A percentile compares a stretch with the other conserved stretches of the same genome.
phyloP scores from a whole-genome alignment of 2,113 vertebrate genomes.

The Callospermophilus lateralis region DNA sequence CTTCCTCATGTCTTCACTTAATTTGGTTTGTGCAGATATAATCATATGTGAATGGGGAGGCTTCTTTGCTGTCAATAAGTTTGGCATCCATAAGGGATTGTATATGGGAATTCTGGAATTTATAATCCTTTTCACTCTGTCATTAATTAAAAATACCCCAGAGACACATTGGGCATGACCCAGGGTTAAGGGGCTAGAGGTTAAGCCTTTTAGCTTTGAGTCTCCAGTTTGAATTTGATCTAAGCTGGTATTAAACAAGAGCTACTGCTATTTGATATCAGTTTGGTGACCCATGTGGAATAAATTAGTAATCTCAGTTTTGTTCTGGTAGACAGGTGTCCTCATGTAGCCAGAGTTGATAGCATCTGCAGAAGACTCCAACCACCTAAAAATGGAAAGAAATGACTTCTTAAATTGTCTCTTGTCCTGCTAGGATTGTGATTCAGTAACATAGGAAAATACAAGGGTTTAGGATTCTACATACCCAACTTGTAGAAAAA shows the following conservation, averaged over 20 bases:
- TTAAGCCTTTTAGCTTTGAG: conserved; percentile 75
- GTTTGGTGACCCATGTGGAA: conserved; percentile 67
- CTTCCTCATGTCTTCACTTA: conserved; percentile 52
- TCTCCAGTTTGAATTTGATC: conserved; percentile 67
- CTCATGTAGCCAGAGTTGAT: conserved; percentile 5
- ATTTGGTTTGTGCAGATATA: conserved; percentile 57
- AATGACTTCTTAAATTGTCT: conserved; percentile 17
- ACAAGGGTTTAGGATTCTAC: not conserved
- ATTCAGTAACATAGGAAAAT: conserved; percentile 29
- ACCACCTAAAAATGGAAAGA: not conserved
- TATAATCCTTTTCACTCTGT: conserved; percentile 60
- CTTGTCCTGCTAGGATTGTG: not conserved
- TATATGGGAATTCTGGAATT: conserved; percentile 71
- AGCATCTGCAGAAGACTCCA: conserved; percentile 54
- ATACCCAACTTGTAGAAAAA: not conserved
- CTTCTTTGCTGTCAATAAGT: conserved; percentile 37
- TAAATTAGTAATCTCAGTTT: conserved; percentile 41
- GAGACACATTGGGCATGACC: conserved; percentile 73
- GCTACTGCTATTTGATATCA: conserved; percentile 65
- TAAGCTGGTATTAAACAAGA: conserved; percentile 70
- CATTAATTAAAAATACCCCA: conserved; percentile 75
- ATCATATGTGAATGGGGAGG: conserved; percentile 30
- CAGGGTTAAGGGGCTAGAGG: conserved; percentile 71
- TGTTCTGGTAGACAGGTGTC: conserved; percentile 67
- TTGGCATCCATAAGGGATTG: conserved; percentile 16